Evolutionary conservation across 2,888 invertebrate species (phyloP).

Genomic region (Sialis fuliginosa): DNA sequence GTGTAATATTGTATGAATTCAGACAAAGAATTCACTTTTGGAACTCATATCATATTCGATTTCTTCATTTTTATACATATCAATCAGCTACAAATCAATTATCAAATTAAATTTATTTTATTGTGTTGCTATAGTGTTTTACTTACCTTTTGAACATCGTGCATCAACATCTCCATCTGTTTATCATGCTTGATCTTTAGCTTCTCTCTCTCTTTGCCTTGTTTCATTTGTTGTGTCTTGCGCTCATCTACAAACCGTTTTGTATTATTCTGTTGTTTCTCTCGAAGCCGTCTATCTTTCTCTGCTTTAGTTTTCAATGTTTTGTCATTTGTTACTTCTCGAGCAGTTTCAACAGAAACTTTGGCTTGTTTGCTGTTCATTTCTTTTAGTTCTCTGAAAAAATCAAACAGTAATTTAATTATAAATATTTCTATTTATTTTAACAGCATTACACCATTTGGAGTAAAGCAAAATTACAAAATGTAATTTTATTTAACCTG

Average conservation of each 20-base stretch:
- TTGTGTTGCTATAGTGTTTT: background rate
- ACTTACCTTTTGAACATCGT: slow-evolving; percentile 71
- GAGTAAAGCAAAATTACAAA: too few relatives aligned
- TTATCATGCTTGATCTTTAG: slow-evolving; percentile 83
- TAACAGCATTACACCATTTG: background rate
- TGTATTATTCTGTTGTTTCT: slow-evolving; percentile 94
- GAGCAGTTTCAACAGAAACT: slow-evolving; percentile 91
- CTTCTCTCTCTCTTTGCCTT: slow-evolving; percentile 81
- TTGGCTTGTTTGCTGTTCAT: slow-evolving; percentile 90
- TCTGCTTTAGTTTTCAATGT: slow-evolving; percentile 93
- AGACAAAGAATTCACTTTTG: slow-evolving; percentile 82
- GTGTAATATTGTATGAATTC: slow-evolving; percentile 21
- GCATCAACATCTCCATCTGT: slow-evolving; percentile 74
- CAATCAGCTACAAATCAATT: slow-evolving; percentile 50
- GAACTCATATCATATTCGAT: slow-evolving; percentile 76
- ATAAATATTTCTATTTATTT: background rate
- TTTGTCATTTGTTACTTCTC: slow-evolving; percentile 86
- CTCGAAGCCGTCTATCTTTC: slow-evolving; percentile 79
- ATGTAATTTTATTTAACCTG: background rate
- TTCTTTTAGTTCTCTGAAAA: slow-evolving; percentile 75
- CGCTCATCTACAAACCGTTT: slow-evolving; percentile 95
- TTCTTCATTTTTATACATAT: slow-evolving; percentile 88
- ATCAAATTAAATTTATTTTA: slow-evolving; percentile 5
- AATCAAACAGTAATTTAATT: slow-evolving; percentile 3
- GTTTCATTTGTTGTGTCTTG: slow-evolving; percentile 73